Evolutionary conservation across 2,113 vertebrate species (phyloP), one percentile per base, ranked within the genome.

Genomic region (Catharus bicknelli): DNA sequence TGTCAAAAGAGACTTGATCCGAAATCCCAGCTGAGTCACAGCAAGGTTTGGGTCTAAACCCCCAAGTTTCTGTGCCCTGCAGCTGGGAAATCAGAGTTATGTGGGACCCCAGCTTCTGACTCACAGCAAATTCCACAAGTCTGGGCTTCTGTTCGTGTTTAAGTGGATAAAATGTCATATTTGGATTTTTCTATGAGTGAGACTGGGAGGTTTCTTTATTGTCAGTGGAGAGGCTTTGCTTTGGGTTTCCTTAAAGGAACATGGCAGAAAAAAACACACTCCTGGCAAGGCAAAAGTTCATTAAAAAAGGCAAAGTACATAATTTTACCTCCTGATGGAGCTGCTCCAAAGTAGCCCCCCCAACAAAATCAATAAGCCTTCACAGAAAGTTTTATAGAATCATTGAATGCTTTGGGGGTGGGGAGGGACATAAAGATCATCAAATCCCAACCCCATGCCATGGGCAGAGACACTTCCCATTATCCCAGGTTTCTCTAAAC

Each of bases 401-500:
- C 20, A 26, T 2, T 3, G 16, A 6, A 61, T 23, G 20, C 36
- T 51, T 43, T 80, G 43, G 21, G 20, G 14, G 16, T 54, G 11
- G n/a, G 38, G 59, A 67, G 9, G 7, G 6, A 40, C 16, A 12
- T 29, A 20, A 74, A 25, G 13, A 9, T 7, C 53, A 51, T 51
- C 26, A 51, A 51, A 51, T 51, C 27, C 50, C 50, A 51, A 16
- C 50, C 15, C 50, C 50, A 9, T 51, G 38, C 13, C 32, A 25
- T 17, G 16, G 26, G 5, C 27, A 66, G 76, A 12, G 53, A 45
- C 68, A 59, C 3, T 4, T 81, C 4, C 19, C n/a, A 59, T 9
- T 8, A 1, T 4, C 16, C 77, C 53, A 67, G 45, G 23, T 0
- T n/a, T 16, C 36, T 74, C 16, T 22, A 38, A 81, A 2, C 5